Conservation (phyloP, 2,113 vertebrate genomes). For the Siphamia tubifer region DNA sequence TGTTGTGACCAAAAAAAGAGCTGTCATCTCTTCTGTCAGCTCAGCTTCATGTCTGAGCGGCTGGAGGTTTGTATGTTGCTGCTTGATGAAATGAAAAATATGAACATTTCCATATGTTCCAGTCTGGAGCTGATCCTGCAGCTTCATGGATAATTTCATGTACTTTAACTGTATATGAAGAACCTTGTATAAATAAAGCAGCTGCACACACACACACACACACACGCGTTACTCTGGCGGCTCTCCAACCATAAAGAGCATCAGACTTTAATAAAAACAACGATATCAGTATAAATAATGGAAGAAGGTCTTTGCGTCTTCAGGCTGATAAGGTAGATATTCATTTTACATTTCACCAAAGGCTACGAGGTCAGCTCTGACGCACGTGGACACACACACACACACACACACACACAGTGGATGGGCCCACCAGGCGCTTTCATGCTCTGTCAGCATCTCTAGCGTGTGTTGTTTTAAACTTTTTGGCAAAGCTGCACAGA, state of each 20-base stretch:
- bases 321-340: not conserved
- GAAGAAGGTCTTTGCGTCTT: not conserved
- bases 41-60: not conserved
- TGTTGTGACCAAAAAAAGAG: not conserved
- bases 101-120: slow-evolving; percentile 8
- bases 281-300: not conserved
- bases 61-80: not conserved
- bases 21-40: not conserved
- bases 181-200: not conserved
- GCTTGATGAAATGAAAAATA: too few species aligned
- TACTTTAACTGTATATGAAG: not conserved
- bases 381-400: slow-evolving; percentile 5
- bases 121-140: not conserved
- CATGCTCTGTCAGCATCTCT: slow-evolving; percentile 33
- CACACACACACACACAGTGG: too few species aligned
- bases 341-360: not conserved
- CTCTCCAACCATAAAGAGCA: not conserved
- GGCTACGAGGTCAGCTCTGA: slow-evolving; percentile 3
- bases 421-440: not conserved
- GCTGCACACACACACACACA: too few species aligned
- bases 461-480: slow-evolving; percentile 10
- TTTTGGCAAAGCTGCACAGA: slow-evolving; percentile 19
- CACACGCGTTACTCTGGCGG: not conserved
- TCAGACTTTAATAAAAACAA: slow-evolving; percentile 8
- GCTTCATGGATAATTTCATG: slow-evolving; percentile 4